Base-by-base conservation (phyloP, 92 coral and sea anemone species). In the Porites rus region DNA sequence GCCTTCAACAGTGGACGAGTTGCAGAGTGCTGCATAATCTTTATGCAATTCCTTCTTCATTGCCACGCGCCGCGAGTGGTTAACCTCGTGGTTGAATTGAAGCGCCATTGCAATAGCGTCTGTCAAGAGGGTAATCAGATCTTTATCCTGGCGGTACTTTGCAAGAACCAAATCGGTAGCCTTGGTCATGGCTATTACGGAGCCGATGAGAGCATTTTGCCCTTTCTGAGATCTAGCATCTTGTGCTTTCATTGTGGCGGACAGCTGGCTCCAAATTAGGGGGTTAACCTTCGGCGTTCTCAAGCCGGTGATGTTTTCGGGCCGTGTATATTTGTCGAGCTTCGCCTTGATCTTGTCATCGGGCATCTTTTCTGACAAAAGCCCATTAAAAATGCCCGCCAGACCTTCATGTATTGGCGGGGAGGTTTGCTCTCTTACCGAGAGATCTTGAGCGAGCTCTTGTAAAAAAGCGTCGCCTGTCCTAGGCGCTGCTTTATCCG, bases 281-380 rank as follows among this genome's bases (percentile, higher is more conserved):
- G 80, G 90, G 43, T 86, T 78, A 18, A 78, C 79, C 76, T 78
- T 86, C 46, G 89, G 78, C 11, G 79, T 64, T 78, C 89, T 60
- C 50, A 76, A 85, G 10, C 67, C 77, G 31, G 31, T 53, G 19
- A 86, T 67, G 54, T 86, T 86, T 77, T 77, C 89, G 2, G 77
- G 84, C 21, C 83, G 73, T 17, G 72, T 24, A 20, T 85, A 85
- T 22, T 22, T 22, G 24, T 22, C 24, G 0, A 22, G 24, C 24
- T 22, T 22, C 24, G 24, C 24, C 24, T 0, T 22, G 24, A 22
- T 22, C 24, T 22, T 22, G 24, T 22, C 24, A 22, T 22, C 24
- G 24, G 24, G 24, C 24, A 22, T 22, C 24, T 22, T 22, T 22
- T 22, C 24, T 22, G 24, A 22, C 24, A 22, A 22, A 22, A 22